phyloP scores from a whole-genome alignment of 2,113 vertebrate species.

The Ploceus nigricollis region DNA sequence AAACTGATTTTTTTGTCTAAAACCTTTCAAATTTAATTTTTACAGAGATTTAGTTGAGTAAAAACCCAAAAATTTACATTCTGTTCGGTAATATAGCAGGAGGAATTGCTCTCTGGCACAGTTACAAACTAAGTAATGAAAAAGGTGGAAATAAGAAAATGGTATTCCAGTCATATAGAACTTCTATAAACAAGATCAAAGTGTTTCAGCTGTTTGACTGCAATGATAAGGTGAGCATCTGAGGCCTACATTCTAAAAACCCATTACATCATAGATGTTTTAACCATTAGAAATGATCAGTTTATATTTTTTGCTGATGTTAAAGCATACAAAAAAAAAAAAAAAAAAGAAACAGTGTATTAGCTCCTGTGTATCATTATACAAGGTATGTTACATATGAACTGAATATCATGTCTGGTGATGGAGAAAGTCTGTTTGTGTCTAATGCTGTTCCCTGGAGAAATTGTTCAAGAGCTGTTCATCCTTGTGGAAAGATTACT shows the following conservation, averaged over 20 bases:
- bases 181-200: background rate
- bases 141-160: background rate
- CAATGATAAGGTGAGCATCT: background rate
- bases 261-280: background rate
- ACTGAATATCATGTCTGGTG: constrained; percentile 39
- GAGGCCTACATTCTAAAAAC: background rate
- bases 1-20: background rate
- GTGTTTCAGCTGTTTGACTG: background rate
- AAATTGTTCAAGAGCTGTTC: constrained; percentile 31
- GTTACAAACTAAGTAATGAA: background rate
- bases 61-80: background rate
- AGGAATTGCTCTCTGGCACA: background rate
- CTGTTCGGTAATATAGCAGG: background rate
- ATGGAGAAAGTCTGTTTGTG: constrained; percentile 14
- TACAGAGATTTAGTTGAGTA: background rate
- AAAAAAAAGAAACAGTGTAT: background rate
- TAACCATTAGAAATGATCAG: background rate
- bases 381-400: background rate
- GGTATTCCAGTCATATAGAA: background rate
- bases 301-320: background rate
- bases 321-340: background rate
- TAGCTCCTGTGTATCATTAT: background rate
- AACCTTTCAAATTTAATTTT: background rate
- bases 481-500: constrained; percentile 40
- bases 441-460: constrained; percentile 28